A percentile compares a stretch with the other conserved stretches of the same genome.
These are phyloP conservation scores for Drosophila quasianomalipes DNA, from an alignment of 2,888 invertebrate species.

Conservation along the genomic window DNA sequence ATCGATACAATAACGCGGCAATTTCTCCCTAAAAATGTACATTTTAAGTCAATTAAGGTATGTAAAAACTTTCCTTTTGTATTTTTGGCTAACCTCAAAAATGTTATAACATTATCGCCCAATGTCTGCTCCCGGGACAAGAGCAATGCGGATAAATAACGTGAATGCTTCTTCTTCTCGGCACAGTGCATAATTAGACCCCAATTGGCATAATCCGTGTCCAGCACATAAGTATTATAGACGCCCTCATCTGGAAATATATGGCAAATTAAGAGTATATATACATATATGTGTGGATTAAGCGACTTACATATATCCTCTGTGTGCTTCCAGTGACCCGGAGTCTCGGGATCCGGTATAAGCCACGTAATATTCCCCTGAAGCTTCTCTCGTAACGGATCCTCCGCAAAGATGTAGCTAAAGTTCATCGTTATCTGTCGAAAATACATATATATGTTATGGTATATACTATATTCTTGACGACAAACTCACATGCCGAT, in stretches of 20 bases:
- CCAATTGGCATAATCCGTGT: conserved; percentile 94
- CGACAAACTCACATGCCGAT: conserved; percentile 82
- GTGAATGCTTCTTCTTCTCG: conserved; percentile 91
- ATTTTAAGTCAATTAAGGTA: neutral
- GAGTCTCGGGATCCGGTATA: conserved; percentile 90
- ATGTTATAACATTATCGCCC: conserved; percentile 87
- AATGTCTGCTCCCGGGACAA: conserved; percentile 89
- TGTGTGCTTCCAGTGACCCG: conserved; percentile 94
- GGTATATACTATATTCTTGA: neutral
- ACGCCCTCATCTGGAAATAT: conserved; percentile 90
- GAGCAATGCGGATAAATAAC: conserved; percentile 93
- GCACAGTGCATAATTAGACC: conserved; percentile 94
- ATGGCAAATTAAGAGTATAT: neutral
- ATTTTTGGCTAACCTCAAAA: conserved; percentile 75
- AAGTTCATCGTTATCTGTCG: conserved; percentile 94
- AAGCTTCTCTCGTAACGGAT: conserved; percentile 92
- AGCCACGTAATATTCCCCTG: conserved; percentile 95
- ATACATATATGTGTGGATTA: neutral
- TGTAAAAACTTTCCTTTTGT: neutral
- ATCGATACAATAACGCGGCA: conserved; percentile 91
- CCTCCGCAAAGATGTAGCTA: conserved; percentile 94
- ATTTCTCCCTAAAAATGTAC: conserved; percentile 79
- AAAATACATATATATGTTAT: neutral
- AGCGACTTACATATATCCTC: conserved; percentile 91
- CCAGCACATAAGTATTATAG: conserved; percentile 94